Percentiles rank a stretch among this genome's conserved stretches.
phyloP scores from a whole-genome alignment of 2,888 invertebrate species.

The Acholoe squamosa region DNA sequence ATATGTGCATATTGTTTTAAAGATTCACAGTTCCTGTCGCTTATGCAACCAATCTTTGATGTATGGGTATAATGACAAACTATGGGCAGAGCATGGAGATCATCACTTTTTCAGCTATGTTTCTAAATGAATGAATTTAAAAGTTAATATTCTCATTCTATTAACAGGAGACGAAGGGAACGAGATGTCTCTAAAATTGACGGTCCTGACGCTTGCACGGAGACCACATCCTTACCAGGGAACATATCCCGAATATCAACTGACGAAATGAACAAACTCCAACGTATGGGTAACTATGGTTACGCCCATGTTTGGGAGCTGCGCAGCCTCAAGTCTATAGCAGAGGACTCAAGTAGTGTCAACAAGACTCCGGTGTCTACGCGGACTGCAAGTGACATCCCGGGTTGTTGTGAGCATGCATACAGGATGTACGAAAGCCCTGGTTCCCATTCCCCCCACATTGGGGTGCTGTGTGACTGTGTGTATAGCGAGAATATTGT shows the following conservation, averaged over 20 bases:
- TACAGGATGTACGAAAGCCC: conserved; percentile 60
- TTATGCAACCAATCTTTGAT: too few species aligned
- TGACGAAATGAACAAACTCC: conserved; percentile 48
- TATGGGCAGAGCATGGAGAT: too few species aligned
- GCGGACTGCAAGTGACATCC: not conserved
- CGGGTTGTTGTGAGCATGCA: conserved; percentile 47
- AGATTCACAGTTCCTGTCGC: too few species aligned
- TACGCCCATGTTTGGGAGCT: conserved; percentile 61
- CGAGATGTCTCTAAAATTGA: conserved; percentile 18
- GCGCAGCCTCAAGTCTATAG: conserved; percentile 56
- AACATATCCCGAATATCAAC: conserved; percentile 47
- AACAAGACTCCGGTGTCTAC: conserved; percentile 44
- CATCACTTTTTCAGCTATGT: too few species aligned
- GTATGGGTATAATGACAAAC: too few species aligned
- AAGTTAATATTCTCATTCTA: not conserved
- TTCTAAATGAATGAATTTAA: too few species aligned
- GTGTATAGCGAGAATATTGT: not conserved
- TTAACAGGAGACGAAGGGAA: not conserved
- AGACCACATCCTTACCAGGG: conserved; percentile 43
- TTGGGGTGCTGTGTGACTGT: conserved; percentile 55
- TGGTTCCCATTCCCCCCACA: not conserved
- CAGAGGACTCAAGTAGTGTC: conserved; percentile 36
- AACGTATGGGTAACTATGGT: conserved; percentile 59
- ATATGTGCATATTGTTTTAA: too few species aligned
- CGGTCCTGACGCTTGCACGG: conserved; percentile 46